Conservation (phyloP, 2,797 vertebrate species). For the Gallinago solitaria region DNA sequence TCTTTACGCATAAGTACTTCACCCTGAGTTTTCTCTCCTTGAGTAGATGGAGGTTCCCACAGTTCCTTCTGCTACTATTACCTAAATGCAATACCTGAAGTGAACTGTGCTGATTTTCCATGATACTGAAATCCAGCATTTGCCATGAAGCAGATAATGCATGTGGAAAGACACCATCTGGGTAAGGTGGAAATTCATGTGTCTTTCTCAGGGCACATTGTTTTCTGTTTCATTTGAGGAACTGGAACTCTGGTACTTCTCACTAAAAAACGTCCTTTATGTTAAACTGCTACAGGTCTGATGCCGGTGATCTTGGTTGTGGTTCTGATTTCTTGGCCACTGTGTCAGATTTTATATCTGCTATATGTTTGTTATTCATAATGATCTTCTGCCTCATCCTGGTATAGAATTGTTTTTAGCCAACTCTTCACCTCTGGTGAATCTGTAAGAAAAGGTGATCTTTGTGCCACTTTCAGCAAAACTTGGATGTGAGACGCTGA, state of each 20-base stretch:
- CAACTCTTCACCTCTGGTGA: neutral
- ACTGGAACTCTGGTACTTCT: neutral
- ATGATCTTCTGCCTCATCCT: neutral
- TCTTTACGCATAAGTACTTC: neutral
- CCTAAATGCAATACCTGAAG: neutral
- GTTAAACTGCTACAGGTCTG: neutral
- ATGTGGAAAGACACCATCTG: rapidly evolving
- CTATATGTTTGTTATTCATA: rapidly evolving
- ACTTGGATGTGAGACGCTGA: neutral
- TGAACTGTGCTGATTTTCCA: neutral
- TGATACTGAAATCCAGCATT: neutral
- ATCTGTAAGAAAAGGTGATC: neutral
- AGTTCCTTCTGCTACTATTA: neutral
- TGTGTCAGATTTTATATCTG: neutral
- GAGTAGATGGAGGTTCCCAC: neutral
- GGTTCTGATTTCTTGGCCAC: neutral
- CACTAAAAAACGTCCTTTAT: neutral
- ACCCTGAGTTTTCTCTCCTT: neutral
- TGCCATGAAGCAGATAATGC: too few species aligned
- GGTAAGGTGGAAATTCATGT: neutral
- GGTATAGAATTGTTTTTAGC: neutral
- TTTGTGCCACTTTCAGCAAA: neutral
- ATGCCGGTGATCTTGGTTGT: neutral
- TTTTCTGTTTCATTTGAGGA: neutral
- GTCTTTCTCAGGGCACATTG: neutral